A percentile compares a stretch with the other conserved stretches of the same genome.
Evolutionary conservation across 37 sponge, comb jelly and placozoan genomes (phyloP).

Genomic region (Eunapius fragilis): DNA sequence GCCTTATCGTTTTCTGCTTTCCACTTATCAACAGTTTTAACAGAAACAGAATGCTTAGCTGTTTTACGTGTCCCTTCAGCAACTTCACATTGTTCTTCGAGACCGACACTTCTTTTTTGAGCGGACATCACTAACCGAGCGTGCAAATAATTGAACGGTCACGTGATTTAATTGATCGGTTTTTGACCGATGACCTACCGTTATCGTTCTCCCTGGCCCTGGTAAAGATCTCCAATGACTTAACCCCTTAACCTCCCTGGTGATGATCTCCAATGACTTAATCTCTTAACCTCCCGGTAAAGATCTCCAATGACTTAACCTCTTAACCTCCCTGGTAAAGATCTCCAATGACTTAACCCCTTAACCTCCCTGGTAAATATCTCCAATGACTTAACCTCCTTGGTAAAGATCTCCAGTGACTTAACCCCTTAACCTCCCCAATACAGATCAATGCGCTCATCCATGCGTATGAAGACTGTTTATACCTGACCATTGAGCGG

Average conservation of each 20-base stretch:
- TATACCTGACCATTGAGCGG: slow-evolving; percentile 52
- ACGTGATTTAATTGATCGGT: too few relatives aligned
- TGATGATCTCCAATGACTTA: neutral
- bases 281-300: neutral
- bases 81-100: too few relatives aligned
- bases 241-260: neutral
- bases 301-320: neutral
- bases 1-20: too few relatives aligned
- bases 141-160: too few relatives aligned
- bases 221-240: neutral
- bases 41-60: too few relatives aligned
- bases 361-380: neutral
- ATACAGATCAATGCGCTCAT: slow-evolving; percentile 57
- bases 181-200: too few relatives aligned
- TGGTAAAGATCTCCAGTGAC: neutral
- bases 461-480: slow-evolving; percentile 51
- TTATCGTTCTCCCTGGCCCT: too few relatives aligned
- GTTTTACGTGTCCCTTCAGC: too few relatives aligned
- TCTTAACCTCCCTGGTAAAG: neutral
- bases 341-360: neutral
- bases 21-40: too few relatives aligned
- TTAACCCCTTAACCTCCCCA: neutral
- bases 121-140: too few relatives aligned
- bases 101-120: too few relatives aligned
- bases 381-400: neutral